These are phyloP conservation scores for Homalodisca vitripennis DNA, from an alignment of 1,140 invertebrate genomes.

Conservation along the genomic window DNA sequence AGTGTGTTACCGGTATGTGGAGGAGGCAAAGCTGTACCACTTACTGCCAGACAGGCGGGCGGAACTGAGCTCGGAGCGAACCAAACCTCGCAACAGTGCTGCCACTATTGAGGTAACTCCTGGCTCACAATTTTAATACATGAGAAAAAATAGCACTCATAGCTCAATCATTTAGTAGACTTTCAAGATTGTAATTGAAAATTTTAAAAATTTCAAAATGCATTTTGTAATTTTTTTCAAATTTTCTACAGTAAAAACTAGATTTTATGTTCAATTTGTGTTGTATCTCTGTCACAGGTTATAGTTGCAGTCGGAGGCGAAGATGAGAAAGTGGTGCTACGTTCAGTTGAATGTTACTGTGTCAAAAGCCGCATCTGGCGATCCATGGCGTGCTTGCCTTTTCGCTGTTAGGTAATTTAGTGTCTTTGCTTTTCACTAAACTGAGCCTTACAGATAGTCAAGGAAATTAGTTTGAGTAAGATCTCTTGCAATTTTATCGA, in stretches of 20 bases:
- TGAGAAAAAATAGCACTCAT: too few relatives aligned
- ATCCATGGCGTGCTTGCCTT: slow-evolving; percentile 50
- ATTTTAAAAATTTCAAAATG: too few relatives aligned
- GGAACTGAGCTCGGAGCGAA: slow-evolving; percentile 47
- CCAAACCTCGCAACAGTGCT: slow-evolving; percentile 47
- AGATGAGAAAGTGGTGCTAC: slow-evolving; percentile 57
- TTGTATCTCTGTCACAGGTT: slow-evolving; percentile 44
- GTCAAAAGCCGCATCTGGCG: slow-evolving; percentile 48
- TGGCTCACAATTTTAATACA: too few relatives aligned
- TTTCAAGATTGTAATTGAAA: too few relatives aligned
- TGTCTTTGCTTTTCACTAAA: too few relatives aligned
- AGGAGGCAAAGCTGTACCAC: slow-evolving; percentile 55
- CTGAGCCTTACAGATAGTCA: too few relatives aligned
- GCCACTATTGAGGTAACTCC: slow-evolving; percentile 43
- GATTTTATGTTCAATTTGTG: too few relatives aligned
- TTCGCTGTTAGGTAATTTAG: slow-evolving; percentile 52
- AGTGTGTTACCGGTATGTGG: slow-evolving; percentile 49
- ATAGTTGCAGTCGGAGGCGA: slow-evolving; percentile 58
- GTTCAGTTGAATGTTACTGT: slow-evolving; percentile 56
- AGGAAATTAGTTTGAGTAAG: too few relatives aligned
- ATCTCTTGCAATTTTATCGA: too few relatives aligned
- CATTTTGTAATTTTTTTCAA: too few relatives aligned
- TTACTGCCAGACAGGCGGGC: slow-evolving; percentile 52
- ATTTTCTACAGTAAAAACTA: too few relatives aligned
- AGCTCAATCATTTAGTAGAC: too few relatives aligned